phyloP scores from a whole-genome alignment of 2,113 vertebrate species.

The Crotalus viridis region DNA sequence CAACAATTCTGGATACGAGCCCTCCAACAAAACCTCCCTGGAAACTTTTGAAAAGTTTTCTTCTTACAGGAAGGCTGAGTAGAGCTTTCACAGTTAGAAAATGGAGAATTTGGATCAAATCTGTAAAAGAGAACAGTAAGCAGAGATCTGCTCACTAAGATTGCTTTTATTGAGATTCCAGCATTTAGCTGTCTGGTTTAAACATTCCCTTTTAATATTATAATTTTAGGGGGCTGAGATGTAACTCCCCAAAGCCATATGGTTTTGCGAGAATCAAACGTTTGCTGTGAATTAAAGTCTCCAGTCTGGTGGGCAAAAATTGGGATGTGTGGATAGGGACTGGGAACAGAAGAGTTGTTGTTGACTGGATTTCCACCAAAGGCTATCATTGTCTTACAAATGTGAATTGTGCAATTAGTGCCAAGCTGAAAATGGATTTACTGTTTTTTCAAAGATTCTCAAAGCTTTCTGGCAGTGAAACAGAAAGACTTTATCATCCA shows the following conservation, averaged over 20 bases:
- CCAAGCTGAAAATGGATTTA: conserved; percentile 26
- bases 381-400: conserved; percentile 15
- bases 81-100: too few species aligned
- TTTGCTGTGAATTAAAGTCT: not conserved
- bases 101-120: not conserved
- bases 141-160: not conserved
- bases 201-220: not conserved
- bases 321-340: not conserved
- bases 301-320: not conserved
- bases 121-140: not conserved
- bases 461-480: conserved; percentile 22
- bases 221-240: not conserved
- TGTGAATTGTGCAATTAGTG: conserved; percentile 17
- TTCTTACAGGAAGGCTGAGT: not conserved
- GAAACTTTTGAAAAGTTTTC: not conserved
- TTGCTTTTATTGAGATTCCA: not conserved
- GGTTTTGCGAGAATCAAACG: not conserved
- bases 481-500: conserved; percentile 14
- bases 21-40: not conserved
- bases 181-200: not conserved
- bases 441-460: conserved; percentile 13
- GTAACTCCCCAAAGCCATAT: not conserved
- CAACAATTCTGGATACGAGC: not conserved
- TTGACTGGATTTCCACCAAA: not conserved
- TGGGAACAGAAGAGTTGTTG: not conserved